Conservation (phyloP, 2,113 vertebrate genomes). For the Nannobrachium achirus region DNA sequence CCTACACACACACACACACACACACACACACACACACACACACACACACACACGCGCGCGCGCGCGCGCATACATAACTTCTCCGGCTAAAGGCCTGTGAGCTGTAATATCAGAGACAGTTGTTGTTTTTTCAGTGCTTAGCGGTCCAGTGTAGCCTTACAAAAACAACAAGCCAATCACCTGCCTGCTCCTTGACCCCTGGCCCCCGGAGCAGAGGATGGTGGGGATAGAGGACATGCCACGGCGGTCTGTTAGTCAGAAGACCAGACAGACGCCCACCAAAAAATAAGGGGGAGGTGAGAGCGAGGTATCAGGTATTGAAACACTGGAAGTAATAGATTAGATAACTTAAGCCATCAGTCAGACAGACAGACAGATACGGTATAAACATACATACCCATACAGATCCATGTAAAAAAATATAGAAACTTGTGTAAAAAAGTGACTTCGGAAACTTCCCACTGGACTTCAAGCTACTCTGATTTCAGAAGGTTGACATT, state of each 20-base stretch:
- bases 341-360: too few relatives aligned
- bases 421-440: background rate
- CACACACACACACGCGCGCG: conserved; percentile 30
- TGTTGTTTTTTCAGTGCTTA: conserved; percentile 75
- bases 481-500: too few relatives aligned
- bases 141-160: conserved; percentile 71
- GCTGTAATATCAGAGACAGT: conserved; percentile 74
- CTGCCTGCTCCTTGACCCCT: conserved; percentile 70
- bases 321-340: too few relatives aligned
- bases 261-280: conserved; percentile 22
- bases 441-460: too few relatives aligned
- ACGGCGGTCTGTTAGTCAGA: conserved; percentile 55
- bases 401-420: background rate
- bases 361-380: background rate
- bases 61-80: conserved; percentile 38
- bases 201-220: conserved; percentile 59
- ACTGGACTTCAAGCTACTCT: too few relatives aligned
- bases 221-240: conserved; percentile 62
- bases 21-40: conserved; percentile 26
- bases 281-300: too few relatives aligned
- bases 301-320: too few relatives aligned
- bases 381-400: background rate
- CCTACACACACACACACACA: conserved; percentile 30
- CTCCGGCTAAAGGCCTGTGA: conserved; percentile 54
- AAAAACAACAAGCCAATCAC: conserved; percentile 76